phyloP scores from a whole-genome alignment of 2,888 invertebrate genomes.

The Hirudinaria manillensis region DNA sequence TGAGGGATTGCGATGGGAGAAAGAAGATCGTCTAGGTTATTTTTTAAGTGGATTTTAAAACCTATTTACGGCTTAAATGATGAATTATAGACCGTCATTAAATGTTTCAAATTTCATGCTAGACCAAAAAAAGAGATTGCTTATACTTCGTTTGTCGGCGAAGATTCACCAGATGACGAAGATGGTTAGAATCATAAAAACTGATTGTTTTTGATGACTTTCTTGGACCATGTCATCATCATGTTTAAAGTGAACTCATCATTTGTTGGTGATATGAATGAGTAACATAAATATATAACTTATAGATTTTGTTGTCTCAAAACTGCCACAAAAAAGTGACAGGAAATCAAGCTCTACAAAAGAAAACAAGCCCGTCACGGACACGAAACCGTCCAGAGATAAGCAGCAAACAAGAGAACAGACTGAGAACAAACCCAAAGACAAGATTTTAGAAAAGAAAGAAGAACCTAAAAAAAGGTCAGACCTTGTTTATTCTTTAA shows the following conservation, averaged over 20 bases:
- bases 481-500: too few species aligned
- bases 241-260: not conserved
- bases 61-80: not conserved
- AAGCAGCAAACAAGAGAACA: not conserved
- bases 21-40: constrained; percentile 7
- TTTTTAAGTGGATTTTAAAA: not conserved
- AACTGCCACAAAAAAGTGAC: not conserved
- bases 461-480: too few species aligned
- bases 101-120: not conserved
- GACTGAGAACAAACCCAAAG: not conserved
- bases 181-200: not conserved
- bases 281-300: too few species aligned
- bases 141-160: constrained; percentile 12
- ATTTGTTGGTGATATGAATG: not conserved
- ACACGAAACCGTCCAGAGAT: not conserved
- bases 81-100: not conserved
- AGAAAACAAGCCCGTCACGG: not conserved
- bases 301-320: not conserved
- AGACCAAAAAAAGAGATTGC: constrained; percentile 6
- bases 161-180: constrained; percentile 24
- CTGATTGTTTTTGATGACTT: not conserved
- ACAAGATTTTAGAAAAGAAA: not conserved
- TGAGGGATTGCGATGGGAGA: not conserved
- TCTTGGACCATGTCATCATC: not conserved
- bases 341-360: not conserved